Evolutionary conservation across 2,888 invertebrate genomes (phyloP), one percentile per base, ranked within the genome.

Genomic region (Dryadula phaetusa): DNA sequence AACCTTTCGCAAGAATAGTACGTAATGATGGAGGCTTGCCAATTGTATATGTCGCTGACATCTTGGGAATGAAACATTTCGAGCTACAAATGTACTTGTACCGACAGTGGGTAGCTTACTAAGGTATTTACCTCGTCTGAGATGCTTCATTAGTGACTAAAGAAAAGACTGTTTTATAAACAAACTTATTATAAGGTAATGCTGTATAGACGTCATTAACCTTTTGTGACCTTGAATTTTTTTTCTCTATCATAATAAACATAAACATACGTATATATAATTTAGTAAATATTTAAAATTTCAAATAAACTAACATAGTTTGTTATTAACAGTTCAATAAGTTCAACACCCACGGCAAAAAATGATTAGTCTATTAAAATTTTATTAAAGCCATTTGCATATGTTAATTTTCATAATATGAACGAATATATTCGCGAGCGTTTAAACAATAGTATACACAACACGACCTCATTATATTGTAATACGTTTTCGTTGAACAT

Each of bases 1-100:
- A 72, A 73, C 71, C 74, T 74, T 72, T 73, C 54, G 62, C 62
- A 58, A 70, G 70, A 72, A 72, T 67, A 68, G 68, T 65, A 47
- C 40, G 46, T 54, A 28, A 64, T 28, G 61, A 64, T 73, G 72
- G 72, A 72, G 62, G 62, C 53, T 64, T 47, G 73, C 73, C 73
- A 73, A 73, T 64, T 70, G 60, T 63, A 64, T 66, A 63, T 61
- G 42, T 62, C 52, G 61, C 56, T 63, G 63, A 65, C 66, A 67
- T 64, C 54, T 52, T 46, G 60, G 53, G 61, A 52, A 69, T 61
- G 66, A 40, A 60, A 49, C 63, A 66, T 69, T 67, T 66, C 63
- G 46, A 61, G 46, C 22, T 61, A 28, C 34, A 69, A 60, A 58
- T 49, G 49, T 18, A 58, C 40, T 22, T 44, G 20, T 6, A 37